Evolutionary conservation across 2,888 invertebrate species (phyloP), one percentile per base, ranked within the genome.

Genomic region (Strigamia crassipes): DNA sequence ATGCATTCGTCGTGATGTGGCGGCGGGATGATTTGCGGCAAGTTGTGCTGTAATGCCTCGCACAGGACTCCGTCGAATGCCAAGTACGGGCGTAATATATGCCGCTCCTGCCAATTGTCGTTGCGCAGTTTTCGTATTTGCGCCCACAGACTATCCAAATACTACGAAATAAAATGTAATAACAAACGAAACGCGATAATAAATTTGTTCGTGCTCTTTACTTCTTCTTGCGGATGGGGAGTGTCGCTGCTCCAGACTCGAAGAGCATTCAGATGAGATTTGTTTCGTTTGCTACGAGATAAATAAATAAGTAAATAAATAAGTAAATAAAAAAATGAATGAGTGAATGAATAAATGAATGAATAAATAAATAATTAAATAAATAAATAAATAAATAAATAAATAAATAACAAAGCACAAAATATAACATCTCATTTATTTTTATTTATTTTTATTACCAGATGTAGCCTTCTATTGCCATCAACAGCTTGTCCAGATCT

Each of bases 31-130:
- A 99, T 94, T 82, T 93, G 91, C 3, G 97, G 97, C 84, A 99
- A 90, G 87, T 96, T 96, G 87, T 99, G 99, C 86, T 98, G 97
- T 84, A 99, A 89, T 4, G 98, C 98, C 88, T 98, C 98, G 89
- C 96, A 97, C 27, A 99, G 89, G 84, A 96, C 94, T 0, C 95
- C 94, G 88, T 98, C 98, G 88, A 97, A 99, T 0, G 96, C 96
- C 82, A 97, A 90, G 87, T 99, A 99, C 0, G 98, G 98, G 51
- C 99, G 91, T 0, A 94, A 93, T 86, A 99, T 97, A 88, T 97
- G 97, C 87, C 96, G 96, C 87, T 99, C 98, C 38, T 94, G 93
- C 99, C 99, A 99, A 88, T 96, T 96, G 86, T 97, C 97, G 86
- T 94, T 93, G 41, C 94, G 92, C 66, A 99, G 89, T 87, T 97